These are phyloP conservation scores for Rhagophthalmus giganteus DNA, from an alignment of 2,888 invertebrate genomes.

Conservation along the genomic window DNA sequence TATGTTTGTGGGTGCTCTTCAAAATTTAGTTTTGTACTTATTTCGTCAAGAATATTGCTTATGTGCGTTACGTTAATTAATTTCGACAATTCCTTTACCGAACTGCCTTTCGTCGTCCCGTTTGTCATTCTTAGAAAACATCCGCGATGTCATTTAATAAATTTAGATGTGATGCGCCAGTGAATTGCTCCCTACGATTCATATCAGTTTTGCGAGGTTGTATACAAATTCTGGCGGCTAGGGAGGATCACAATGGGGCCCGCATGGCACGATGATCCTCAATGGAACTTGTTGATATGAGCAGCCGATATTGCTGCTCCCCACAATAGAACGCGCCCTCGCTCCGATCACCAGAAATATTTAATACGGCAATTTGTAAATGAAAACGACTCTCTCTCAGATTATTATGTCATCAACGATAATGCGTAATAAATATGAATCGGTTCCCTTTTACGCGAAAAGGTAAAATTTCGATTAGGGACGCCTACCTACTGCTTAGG, in stretches of 20 bases:
- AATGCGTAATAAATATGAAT: slow-evolving; percentile 26
- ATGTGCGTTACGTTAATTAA: slow-evolving; percentile 22
- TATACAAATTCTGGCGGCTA: slow-evolving; percentile 47
- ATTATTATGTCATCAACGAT: slow-evolving; percentile 32
- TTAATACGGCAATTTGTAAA: slow-evolving; percentile 52
- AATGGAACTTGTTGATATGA: slow-evolving; percentile 55
- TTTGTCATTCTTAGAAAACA: slow-evolving; percentile 1
- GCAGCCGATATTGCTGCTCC: slow-evolving; percentile 46
- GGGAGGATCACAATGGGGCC: slow-evolving; percentile 46
- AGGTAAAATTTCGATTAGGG: no score
- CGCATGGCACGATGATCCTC: slow-evolving; percentile 48
- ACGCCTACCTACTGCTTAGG: no score
- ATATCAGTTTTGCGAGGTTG: slow-evolving; percentile 41
- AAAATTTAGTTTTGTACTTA: slow-evolving; percentile 34
- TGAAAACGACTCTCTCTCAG: slow-evolving; percentile 33
- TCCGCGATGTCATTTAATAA: slow-evolving; percentile 25
- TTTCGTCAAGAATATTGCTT: slow-evolving; percentile 21
- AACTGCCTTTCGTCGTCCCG: no score
- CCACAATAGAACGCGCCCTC: slow-evolving; percentile 33
- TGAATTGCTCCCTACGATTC: slow-evolving; percentile 21
- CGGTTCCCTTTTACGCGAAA: neutral
- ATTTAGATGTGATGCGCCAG: slow-evolving; percentile 25
- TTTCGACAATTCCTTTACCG: slow-evolving; percentile 11
- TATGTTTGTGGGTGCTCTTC: slow-evolving; percentile 36
- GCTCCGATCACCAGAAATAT: slow-evolving; percentile 43